phyloP scores from a whole-genome alignment of 2,797 vertebrate genomes.

The Ctenochaetus hawaiiensis region DNA sequence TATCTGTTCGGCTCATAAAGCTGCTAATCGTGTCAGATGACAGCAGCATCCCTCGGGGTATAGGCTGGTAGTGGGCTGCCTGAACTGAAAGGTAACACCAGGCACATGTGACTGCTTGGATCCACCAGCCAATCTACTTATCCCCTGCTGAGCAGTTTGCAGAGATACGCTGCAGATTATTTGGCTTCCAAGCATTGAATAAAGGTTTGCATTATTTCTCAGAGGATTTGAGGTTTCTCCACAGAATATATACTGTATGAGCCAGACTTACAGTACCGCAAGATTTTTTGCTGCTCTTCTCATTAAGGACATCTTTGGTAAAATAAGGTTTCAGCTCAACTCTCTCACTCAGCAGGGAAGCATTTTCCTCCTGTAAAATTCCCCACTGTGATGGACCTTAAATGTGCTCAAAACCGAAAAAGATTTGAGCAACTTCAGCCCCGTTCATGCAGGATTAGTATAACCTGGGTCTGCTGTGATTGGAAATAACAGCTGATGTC shows the following conservation, averaged over 20 bases:
- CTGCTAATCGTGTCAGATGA: constrained; percentile 1
- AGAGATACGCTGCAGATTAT: constrained; percentile 30
- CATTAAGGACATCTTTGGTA: constrained; percentile 20
- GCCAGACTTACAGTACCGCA: constrained; percentile 14
- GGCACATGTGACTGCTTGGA: constrained; percentile 15
- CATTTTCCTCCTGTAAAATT: constrained; percentile 11
- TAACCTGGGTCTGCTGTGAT: constrained; percentile 6
- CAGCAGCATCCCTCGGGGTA: constrained; percentile 2
- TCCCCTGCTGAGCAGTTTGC: constrained; percentile 29
- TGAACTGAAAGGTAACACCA: constrained; percentile 17
- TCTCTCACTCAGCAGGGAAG: constrained; percentile 29
- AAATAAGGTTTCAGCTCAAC: constrained; percentile 13
- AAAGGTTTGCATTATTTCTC: constrained; percentile 55
- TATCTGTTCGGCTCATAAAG: constrained; percentile 2
- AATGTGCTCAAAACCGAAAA: neutral
- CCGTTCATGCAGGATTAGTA: neutral
- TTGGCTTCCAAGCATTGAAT: constrained; percentile 34
- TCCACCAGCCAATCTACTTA: constrained; percentile 28
- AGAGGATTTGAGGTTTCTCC: constrained; percentile 31
- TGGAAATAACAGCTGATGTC: neutral
- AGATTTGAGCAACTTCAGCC: constrained; percentile 1
- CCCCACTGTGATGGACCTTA: neutral
- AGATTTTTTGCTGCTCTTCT: constrained; percentile 26
- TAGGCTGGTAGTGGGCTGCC: neutral
- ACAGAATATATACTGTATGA: constrained; percentile 21